Base-by-base conservation (phyloP, 2,888 invertebrate species). In the Dryadula phaetusa region DNA sequence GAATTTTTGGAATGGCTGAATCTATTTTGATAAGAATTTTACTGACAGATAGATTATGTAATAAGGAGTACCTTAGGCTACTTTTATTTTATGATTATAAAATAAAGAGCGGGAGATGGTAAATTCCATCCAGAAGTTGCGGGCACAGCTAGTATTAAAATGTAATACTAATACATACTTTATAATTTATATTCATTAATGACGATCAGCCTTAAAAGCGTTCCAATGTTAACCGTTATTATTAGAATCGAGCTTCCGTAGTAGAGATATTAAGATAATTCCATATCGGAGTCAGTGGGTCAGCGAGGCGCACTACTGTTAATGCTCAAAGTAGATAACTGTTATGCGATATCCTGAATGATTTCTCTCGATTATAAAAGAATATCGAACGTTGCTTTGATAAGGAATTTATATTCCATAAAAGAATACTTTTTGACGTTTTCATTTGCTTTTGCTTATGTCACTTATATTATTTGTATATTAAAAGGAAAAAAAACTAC, bases 221-320 rank as follows among this genome's bases (percentile, higher is more conserved):
- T 70, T 75, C 66, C 74, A 70, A 78, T 79, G 76, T 80, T 80
- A 77, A 73, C 76, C 73, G 37, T 54, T 63, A 42, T 60, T 42
- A 69, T 40, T 61, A 60, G 52, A 69, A 53, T 60, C 77, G 72
- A 74, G 71, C 40, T 62, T 62, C 53, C 60, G 44, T 63, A 66
- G 60, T 67, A 65, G 54, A 54, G 54, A 64, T 64, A 54, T 49
- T 67, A 60, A 52, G 52, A 52, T 67, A 60, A 67, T 60, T 49
- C 44, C 25, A 64, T 58, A 67, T 64, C 46, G 42, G 52, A 61
- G 64, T 46, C 64, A 67, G 46, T 67, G 32, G 64, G 67, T 61
- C 67, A 64, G 46, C 37, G 60, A 60, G 28, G 40, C 37, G 37
- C 18, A 34, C n/a, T 49, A 49, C 40, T 60, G 34, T 61, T 53